These are phyloP conservation scores for Delia radicum DNA, from an alignment of 1,140 invertebrate genomes.

Conservation along the genomic window DNA sequence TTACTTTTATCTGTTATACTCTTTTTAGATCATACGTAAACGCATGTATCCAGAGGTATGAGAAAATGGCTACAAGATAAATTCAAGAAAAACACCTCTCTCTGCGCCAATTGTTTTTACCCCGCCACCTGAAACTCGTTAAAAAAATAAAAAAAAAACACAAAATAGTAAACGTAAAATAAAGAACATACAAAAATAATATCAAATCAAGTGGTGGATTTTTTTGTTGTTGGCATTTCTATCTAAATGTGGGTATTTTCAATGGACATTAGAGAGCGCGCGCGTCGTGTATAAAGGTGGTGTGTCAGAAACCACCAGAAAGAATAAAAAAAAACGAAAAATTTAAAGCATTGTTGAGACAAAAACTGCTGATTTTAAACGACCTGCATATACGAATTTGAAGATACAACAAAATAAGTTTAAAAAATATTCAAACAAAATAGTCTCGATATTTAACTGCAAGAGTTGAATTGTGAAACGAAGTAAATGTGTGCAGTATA, in stretches of 20 bases:
- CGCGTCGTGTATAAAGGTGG: not conserved
- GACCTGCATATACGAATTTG: not conserved
- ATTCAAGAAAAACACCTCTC: not conserved
- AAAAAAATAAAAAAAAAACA: not conserved
- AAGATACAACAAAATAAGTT: constrained; percentile 4
- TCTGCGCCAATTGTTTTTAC: not conserved
- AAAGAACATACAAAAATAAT: not conserved
- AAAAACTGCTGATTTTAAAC: not conserved
- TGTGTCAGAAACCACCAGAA: not conserved
- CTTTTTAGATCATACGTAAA: not conserved
- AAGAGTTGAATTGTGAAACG: constrained; percentile 16
- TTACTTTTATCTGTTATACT: not conserved
- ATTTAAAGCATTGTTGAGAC: not conserved
- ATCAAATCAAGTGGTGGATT: not conserved
- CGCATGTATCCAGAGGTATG: not conserved
- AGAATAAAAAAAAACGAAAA: not conserved
- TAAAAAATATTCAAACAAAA: not conserved
- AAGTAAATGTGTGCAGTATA: constrained; percentile 12
- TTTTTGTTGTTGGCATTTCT: not conserved
- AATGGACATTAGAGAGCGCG: not conserved
- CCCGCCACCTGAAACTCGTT: not conserved
- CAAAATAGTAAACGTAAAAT: not conserved
- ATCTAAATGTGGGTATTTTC: not conserved
- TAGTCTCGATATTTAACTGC: constrained; percentile 11
- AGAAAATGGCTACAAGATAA: not conserved